Conservation (phyloP, 2,888 invertebrate species). For the Agonopterix arenella region DNA sequence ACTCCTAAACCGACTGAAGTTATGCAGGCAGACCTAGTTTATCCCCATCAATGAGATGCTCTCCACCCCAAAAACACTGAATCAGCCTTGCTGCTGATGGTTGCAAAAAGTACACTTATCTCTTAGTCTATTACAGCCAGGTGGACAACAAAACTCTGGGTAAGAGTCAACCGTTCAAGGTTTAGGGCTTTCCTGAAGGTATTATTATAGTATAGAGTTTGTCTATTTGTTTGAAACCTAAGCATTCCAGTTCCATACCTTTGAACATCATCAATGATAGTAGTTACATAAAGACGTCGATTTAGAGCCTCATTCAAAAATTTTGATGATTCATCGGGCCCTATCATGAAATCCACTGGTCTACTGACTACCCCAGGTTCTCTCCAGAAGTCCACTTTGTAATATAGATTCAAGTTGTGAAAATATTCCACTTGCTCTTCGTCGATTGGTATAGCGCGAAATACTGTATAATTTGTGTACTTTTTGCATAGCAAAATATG, state of each 20-base stretch:
- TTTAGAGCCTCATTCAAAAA: conserved; percentile 28
- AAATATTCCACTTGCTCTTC: conserved; percentile 37
- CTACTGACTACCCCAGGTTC: conserved; percentile 29
- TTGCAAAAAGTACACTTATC: too few relatives aligned
- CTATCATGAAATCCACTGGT: conserved; percentile 45
- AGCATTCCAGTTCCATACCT: conserved; percentile 23
- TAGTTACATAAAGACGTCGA: conserved; percentile 32
- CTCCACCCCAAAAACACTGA: too few relatives aligned
- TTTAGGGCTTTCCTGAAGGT: too few relatives aligned
- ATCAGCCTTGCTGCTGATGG: too few relatives aligned
- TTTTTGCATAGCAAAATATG: conserved; percentile 11
- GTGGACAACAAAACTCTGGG: too few relatives aligned
- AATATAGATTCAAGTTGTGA: conserved; percentile 22
- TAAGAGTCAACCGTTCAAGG: too few relatives aligned
- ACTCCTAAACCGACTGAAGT: too few relatives aligned
- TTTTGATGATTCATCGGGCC: conserved; percentile 25
- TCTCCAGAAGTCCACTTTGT: conserved; percentile 47
- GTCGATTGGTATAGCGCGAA: conserved; percentile 36
- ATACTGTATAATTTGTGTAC: conserved; percentile 48
- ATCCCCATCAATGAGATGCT: too few relatives aligned
- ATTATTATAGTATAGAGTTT: too few relatives aligned
- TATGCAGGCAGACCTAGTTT: too few relatives aligned
- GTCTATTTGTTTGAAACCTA: too few relatives aligned
- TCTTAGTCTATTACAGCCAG: too few relatives aligned
- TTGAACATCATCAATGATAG: conserved; percentile 46